A percentile compares a stretch with the other conserved stretches of the same genome.
phyloP scores from a whole-genome alignment of 2,797 vertebrate genomes.

The Parauchenoglanis punctatus region DNA sequence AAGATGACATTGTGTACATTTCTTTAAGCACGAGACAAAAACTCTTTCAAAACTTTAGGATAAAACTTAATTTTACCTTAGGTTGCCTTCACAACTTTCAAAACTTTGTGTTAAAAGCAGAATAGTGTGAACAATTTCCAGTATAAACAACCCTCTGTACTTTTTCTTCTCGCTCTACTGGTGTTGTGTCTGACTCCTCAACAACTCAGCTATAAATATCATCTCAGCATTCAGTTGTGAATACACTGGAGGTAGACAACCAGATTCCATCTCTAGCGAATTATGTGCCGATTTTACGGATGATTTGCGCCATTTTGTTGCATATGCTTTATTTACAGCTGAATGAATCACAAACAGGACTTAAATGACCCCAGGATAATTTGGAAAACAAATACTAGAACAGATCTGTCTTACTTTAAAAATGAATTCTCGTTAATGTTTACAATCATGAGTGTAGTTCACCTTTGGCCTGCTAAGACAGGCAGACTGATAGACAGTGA shows the following conservation, averaged over 20 bases:
- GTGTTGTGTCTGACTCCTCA: constrained; percentile 12
- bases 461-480: neutral
- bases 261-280: constrained; percentile 32
- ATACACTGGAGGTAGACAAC: constrained; percentile 24
- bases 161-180: constrained; percentile 13
- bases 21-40: neutral
- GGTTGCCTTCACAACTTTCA: constrained; percentile 1
- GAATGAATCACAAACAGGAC: constrained; percentile 5
- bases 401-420: neutral
- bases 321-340: constrained; percentile 27
- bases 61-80: neutral
- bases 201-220: constrained; percentile 39
- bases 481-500: neutral
- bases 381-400: constrained; percentile 5
- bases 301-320: constrained; percentile 32
- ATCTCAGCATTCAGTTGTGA: constrained; percentile 31
- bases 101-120: constrained; percentile 7
- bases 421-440: neutral
- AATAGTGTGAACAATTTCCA: constrained; percentile 13
- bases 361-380: constrained; percentile 32
- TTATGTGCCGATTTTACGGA: constrained; percentile 36
- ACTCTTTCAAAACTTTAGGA: neutral
- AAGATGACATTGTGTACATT: neutral
- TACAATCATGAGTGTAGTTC: neutral
- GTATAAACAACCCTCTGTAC: neutral